phyloP scores from a whole-genome alignment of 2,888 invertebrate genomes.

The Craniophora ligustri region DNA sequence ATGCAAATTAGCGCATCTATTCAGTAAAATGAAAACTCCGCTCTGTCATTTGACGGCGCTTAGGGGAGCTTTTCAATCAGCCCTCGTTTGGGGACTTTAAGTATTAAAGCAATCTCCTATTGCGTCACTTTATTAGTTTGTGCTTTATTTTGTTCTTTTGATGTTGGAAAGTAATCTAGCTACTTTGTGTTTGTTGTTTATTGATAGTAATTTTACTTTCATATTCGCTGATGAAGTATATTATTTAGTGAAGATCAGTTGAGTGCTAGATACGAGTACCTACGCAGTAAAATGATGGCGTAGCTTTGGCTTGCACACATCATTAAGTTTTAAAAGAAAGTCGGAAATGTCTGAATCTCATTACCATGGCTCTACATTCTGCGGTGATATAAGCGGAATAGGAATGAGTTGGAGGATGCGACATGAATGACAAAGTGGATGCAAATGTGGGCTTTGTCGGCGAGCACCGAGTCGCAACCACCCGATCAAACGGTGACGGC shows the following conservation, averaged over 20 bases:
- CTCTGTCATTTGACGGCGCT: slow-evolving; percentile 77
- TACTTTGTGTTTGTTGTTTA: slow-evolving; percentile 67
- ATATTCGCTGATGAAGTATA: slow-evolving; percentile 23
- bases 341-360: slow-evolving; percentile 75
- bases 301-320: slow-evolving; percentile 60
- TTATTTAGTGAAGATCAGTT: slow-evolving; percentile 42
- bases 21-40: slow-evolving; percentile 81
- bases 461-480: slow-evolving; percentile 63
- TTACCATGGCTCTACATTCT: slow-evolving; percentile 78
- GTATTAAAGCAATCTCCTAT: slow-evolving; percentile 85
- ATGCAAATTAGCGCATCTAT: slow-evolving; percentile 87
- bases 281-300: slow-evolving; percentile 44
- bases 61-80: slow-evolving; percentile 83
- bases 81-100: slow-evolving; percentile 81
- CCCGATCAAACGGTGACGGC: slow-evolving; percentile 68
- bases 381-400: slow-evolving; percentile 75
- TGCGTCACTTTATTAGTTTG: slow-evolving; percentile 85
- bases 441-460: slow-evolving; percentile 84
- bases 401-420: slow-evolving; percentile 78
- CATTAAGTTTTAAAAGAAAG: slow-evolving; percentile 75
- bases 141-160: slow-evolving; percentile 84
- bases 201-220: slow-evolving; percentile 56
- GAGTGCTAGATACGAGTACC: slow-evolving; percentile 31
- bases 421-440: slow-evolving; percentile 87
- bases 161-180: slow-evolving; percentile 79